Conservation (phyloP, 2,888 invertebrate genomes). For the Aromia moschata region DNA sequence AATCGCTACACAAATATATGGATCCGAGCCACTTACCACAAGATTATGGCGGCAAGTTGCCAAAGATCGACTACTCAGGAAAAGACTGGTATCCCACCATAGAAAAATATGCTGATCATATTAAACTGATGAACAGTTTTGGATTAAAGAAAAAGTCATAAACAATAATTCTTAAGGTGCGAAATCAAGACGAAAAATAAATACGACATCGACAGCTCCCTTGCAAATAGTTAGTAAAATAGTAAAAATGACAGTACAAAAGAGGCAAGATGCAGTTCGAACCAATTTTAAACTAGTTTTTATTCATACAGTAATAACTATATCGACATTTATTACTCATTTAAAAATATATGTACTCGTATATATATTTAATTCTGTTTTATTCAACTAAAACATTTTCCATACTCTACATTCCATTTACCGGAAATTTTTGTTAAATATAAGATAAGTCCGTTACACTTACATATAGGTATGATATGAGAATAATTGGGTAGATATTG, state of each 20-base stretch:
- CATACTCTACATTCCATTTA: background rate
- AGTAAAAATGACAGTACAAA: too few species aligned
- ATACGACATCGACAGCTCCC: background rate
- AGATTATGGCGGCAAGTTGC: conserved; percentile 80
- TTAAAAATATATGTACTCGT: too few species aligned
- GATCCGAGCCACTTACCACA: conserved; percentile 74
- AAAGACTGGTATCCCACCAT: conserved; percentile 82
- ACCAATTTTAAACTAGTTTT: background rate
- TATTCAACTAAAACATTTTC: background rate
- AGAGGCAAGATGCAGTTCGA: too few species aligned
- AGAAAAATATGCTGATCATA: conserved; percentile 70
- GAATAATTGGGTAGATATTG: too few species aligned
- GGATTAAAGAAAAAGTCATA: conserved; percentile 67
- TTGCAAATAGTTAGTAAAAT: too few species aligned
- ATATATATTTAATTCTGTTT: background rate
- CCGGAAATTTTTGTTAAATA: too few species aligned
- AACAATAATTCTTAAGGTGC: too few species aligned
- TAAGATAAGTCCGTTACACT: too few species aligned
- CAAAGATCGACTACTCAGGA: conserved; percentile 79
- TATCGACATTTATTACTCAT: too few species aligned
- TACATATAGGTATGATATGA: too few species aligned
- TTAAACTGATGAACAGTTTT: conserved; percentile 74
- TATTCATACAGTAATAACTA: background rate
- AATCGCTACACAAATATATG: conserved; percentile 77
- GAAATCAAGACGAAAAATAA: background rate